These are phyloP conservation scores for Drosophila kikkawai DNA, from an alignment of 1,140 invertebrate genomes.

Conservation along the genomic window DNA sequence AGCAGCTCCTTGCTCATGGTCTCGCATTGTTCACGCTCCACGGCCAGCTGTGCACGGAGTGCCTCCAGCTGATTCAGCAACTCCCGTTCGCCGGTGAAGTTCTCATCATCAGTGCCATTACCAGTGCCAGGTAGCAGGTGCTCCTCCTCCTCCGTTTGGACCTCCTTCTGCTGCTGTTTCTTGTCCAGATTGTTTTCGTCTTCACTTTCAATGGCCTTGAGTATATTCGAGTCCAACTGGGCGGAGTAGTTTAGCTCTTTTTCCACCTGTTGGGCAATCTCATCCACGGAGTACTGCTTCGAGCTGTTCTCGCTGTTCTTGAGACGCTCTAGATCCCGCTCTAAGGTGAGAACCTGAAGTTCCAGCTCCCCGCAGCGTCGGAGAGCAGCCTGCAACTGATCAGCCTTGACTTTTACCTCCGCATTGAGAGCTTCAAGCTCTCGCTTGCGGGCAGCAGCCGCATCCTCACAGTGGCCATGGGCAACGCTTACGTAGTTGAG, in stretches of 20 bases:
- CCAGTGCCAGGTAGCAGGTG: conserved; percentile 35
- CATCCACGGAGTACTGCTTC: conserved; percentile 86
- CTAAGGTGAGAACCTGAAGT: conserved; percentile 52
- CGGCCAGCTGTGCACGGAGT: conserved; percentile 85
- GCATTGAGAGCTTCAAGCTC: conserved; percentile 64
- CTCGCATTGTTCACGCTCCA: conserved; percentile 85
- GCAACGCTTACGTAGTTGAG: conserved; percentile 56
- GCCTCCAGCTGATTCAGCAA: conserved; percentile 77
- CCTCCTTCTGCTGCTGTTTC: conserved; percentile 84
- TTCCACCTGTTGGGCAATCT: conserved; percentile 87
- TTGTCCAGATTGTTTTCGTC: conserved; percentile 85
- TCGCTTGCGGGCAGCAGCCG: conserved; percentile 57
- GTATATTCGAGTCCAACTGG: conserved; percentile 87
- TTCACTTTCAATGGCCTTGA: conserved; percentile 86
- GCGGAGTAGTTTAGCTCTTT: conserved; percentile 87
- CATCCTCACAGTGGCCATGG: conserved; percentile 67
- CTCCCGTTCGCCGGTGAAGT: conserved; percentile 78
- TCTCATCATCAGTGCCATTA: conserved; percentile 77
- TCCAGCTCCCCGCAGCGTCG: conserved; percentile 53
- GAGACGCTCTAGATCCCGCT: conserved; percentile 70
- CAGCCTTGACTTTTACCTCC: conserved; percentile 65
- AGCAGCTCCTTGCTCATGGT: conserved; percentile 86
- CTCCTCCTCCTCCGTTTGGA: conserved; percentile 56
- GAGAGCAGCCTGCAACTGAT: conserved; percentile 52
- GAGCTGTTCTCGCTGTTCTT: conserved; percentile 72